Base-by-base conservation (phyloP, 2,113 vertebrate species). In the Colinus virginianus region DNA sequence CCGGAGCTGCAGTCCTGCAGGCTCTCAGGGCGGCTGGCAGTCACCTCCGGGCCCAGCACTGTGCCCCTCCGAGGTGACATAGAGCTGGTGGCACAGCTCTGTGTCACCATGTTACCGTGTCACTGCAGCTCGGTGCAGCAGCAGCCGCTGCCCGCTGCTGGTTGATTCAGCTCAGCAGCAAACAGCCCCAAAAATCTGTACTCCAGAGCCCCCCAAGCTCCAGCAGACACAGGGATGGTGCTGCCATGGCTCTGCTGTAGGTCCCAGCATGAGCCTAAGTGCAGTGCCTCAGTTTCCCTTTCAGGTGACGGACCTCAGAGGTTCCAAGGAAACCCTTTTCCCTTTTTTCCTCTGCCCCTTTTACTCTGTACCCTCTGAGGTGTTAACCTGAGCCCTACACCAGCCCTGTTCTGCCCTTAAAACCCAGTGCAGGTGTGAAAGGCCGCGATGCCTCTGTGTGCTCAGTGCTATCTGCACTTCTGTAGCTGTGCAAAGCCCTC, bases 391-490 rank as follows among this genome's bases (percentile, higher is more conserved):
- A 72, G 23, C 14, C 61, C 38, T 0, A 1, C 12, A 23, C 7
- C 1, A 2, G 6, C 28, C 58, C 61, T 0, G 2, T 75, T 23
- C 68, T 63, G 81, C 14, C 36, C 94, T 75, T 10, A 2, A 40
- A 55, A 49, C 1, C 5, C 58, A 22, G 13, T 0, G 2, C 96
- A 95, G 96, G 95, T 97, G 96, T 77, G 75, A 96, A 81, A 84
- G 84, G 75, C 83, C 3, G 2, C 48, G 42, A 51, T 3, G 30
- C 14, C 34, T 12, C 20, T 94, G 88, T 96, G 94, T 96, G 88
- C 90, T 90, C 62, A n/a, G 76, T 1, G 9, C 78, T 67, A 72
- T 71, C 91, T 9, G 0, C 91, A 92, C 93, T 78, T 75, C 43
- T 0, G 3, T 59, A 56, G 74, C 76, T 74, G 78, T 6, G 92